Conservation (phyloP, 1,140 invertebrate species). For the Paralvinella palmiformis region DNA sequence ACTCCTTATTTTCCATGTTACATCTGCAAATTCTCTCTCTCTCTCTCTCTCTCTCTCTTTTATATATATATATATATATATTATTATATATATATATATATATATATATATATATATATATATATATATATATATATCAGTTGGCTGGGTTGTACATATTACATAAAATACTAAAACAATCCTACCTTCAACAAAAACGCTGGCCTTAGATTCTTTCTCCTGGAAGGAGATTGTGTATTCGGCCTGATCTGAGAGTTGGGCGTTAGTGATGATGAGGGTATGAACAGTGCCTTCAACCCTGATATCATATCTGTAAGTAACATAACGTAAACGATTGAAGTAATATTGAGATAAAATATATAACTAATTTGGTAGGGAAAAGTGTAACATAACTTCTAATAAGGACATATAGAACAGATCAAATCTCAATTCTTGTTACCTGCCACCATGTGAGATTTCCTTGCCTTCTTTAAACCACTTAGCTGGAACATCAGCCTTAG, state of each 20-base stretch:
- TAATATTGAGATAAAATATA: too few species aligned
- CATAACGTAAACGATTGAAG: too few species aligned
- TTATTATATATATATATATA: neutral
- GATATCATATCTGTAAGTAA: constrained; percentile 6
- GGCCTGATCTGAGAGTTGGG: constrained; percentile 29
- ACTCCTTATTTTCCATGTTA: too few species aligned
- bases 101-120: neutral
- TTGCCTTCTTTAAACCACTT: constrained; percentile 20
- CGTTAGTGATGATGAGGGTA: constrained; percentile 27
- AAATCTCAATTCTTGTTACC: too few species aligned
- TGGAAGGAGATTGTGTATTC: constrained; percentile 17
- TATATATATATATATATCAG: neutral
- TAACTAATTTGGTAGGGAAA: too few species aligned
- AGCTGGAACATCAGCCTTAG: constrained; percentile 15
- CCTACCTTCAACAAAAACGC: constrained; percentile 25
- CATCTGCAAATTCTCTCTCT: too few species aligned
- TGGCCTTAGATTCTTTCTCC: constrained; percentile 20
- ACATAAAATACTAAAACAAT: too few species aligned
- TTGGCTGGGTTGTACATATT: neutral
- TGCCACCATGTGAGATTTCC: constrained; percentile 7
- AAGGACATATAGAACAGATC: too few species aligned
- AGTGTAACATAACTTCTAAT: too few species aligned
- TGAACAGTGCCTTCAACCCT: constrained; percentile 39
- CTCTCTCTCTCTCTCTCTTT: too few species aligned
- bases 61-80: constrained; percentile 6